phyloP scores from a whole-genome alignment of 2,113 vertebrate species.

The Speoplatyrhinus poulsoni region DNA sequence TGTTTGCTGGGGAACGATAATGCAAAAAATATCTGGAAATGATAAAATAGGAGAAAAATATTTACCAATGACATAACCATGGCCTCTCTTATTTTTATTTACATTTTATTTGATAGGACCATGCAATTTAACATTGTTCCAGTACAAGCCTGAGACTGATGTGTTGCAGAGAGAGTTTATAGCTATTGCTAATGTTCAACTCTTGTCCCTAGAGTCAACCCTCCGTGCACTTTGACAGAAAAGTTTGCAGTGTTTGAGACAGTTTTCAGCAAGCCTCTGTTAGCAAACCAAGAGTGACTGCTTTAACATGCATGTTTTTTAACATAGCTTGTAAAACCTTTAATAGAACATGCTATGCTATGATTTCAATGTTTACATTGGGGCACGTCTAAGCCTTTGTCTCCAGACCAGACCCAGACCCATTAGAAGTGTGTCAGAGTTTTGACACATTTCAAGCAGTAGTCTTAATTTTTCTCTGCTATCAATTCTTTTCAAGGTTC shows the following conservation, averaged over 20 bases:
- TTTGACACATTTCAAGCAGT: background rate
- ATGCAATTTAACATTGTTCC: no score
- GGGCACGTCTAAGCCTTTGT: background rate
- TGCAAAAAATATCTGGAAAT: no score
- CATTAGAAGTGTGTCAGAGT: background rate
- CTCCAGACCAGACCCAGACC: background rate
- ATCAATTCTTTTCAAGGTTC: no score
- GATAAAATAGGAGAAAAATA: no score
- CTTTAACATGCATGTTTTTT: no score
- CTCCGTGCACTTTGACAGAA: conserved; percentile 9
- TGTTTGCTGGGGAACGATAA: background rate
- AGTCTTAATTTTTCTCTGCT: conserved; percentile 8
- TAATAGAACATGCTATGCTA: background rate
- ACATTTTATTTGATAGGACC: no score
- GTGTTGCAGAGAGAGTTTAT: no score
- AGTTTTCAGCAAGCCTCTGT: conserved; percentile 19
- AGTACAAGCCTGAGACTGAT: no score
- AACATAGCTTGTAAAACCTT: background rate
- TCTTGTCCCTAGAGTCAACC: no score
- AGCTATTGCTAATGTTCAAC: no score
- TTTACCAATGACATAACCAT: conserved; percentile 18
- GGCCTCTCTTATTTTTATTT: conserved; percentile 13
- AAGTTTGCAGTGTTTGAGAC: conserved; percentile 8
- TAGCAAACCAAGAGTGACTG: conserved; percentile 16
- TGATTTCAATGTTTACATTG: background rate